These are phyloP conservation scores for Oscheius sp. DNA, from an alignment of 2,888 invertebrate species.

Conservation along the genomic window DNA sequence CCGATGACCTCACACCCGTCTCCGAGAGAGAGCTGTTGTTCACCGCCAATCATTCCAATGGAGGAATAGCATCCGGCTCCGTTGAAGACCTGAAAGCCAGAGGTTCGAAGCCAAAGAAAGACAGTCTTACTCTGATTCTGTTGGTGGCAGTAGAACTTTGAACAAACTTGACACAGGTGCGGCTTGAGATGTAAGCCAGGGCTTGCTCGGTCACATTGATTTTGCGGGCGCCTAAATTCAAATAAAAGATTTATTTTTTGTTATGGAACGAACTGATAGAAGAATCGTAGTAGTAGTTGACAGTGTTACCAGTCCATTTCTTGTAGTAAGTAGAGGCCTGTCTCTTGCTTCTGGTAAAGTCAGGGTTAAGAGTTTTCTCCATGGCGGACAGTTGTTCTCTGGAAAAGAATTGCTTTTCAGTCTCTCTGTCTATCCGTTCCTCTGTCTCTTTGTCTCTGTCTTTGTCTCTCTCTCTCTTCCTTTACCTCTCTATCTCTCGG, in stretches of 20 bases:
- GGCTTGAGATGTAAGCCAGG: constrained; percentile 12
- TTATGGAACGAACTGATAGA: constrained; percentile 15
- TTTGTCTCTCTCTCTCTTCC: too few relatives aligned
- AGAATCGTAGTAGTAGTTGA: constrained; percentile 49
- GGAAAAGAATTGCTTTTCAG: background rate
- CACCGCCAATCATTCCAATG: constrained; percentile 49
- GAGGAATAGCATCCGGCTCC: constrained; percentile 50
- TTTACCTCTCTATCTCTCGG: too few relatives aligned
- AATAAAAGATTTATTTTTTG: background rate
- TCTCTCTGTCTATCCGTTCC: too few relatives aligned
- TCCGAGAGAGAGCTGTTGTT: constrained; percentile 48
- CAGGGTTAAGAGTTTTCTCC: background rate
- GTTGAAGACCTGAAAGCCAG: constrained; percentile 37
- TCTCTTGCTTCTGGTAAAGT: constrained; percentile 38
- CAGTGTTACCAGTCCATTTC: constrained; percentile 46
- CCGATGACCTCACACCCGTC: constrained; percentile 13
- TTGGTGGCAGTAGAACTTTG: constrained; percentile 41
- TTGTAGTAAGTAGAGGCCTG: constrained; percentile 41
- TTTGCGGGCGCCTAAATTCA: background rate
- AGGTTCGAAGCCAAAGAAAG: background rate
- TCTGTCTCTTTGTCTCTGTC: too few relatives aligned
- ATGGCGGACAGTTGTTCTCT: constrained; percentile 6
- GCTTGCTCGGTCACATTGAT: background rate
- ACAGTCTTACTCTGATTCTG: constrained; percentile 40
- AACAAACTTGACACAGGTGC: constrained; percentile 45